Base-by-base conservation (phyloP, 2,797 vertebrate genomes). In the Australoheros facetus region DNA sequence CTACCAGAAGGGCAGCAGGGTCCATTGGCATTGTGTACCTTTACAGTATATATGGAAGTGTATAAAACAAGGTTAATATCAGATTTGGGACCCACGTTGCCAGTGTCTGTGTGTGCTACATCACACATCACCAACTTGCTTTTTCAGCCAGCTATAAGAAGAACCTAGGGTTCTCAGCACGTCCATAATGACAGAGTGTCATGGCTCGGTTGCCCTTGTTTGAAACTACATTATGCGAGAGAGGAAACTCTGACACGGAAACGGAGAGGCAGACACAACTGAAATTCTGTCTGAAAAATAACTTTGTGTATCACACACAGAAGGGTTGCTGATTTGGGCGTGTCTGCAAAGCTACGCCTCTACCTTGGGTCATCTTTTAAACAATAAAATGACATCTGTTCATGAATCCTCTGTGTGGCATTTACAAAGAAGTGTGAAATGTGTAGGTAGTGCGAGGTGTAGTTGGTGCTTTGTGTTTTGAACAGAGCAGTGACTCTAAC, bases 381-480 rank as follows among this genome's bases (percentile, higher is more conserved):
- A 85, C 78, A 83, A 62, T 30, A 57, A 69, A 77, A 66, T 66
- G 21, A 79, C 84, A 82, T 77, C 75, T 85, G 84, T 89, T 90
- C 76, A 79, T 77, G 69, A 83, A 88, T 81, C 82, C 78, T 60
- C 77, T 48, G 53, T 7, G 32, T 87, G 88, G 83, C 86, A 92
- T 91, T 92, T 90, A 84, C 85, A 86, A 75, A 85, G 74, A 77
- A 75, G 75, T 66, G 70, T 80, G 83, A 87, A 86, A 78, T 73
- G 82, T 74, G 83, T 62, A 75, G 86, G 81, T 78, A 81, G 71
- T 75, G 54, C 3, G 62, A 88, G 86, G 80, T 81, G 77, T 77
- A 87, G 84, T 82, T 26, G 7, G 30, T 37, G 81, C 81, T 90
- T 85, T 87, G 85, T 91, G 79, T 79, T 86, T 64, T 7, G 70